These are phyloP conservation scores for Chloebia gouldiae DNA, from an alignment of 2,113 vertebrate species.

Conservation along the genomic window DNA sequence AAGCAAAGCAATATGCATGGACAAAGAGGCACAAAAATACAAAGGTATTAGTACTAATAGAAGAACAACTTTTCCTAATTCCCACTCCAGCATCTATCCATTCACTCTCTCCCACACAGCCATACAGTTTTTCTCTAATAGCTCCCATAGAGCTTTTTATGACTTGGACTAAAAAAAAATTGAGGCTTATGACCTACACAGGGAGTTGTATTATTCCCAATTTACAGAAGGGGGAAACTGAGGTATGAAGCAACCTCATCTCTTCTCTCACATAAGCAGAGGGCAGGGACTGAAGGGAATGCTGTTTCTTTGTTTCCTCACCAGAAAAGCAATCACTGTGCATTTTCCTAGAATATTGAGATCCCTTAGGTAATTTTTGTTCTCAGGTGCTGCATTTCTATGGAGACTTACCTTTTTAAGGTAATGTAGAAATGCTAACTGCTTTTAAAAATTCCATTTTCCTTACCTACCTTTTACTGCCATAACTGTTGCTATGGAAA, in stretches of 20 bases:
- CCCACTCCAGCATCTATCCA: not conserved
- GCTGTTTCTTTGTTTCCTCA: not conserved
- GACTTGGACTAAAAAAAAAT: not conserved
- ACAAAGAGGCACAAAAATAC: not conserved
- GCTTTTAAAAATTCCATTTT: slow-evolving; percentile 39
- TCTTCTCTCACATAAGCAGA: not conserved
- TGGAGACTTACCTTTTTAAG: not conserved
- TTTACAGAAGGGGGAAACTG: not conserved
- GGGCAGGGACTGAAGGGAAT: not conserved
- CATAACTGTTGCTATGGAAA: slow-evolving; percentile 55
- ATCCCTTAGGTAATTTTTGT: not conserved
- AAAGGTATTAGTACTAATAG: not conserved
- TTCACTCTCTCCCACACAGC: not conserved
- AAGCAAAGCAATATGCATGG: not conserved
- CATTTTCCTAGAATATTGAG: not conserved
- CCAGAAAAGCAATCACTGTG: not conserved
- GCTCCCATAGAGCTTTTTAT: not conserved
- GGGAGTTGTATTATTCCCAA: not conserved
- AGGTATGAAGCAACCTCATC: not conserved
- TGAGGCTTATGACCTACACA: not conserved
- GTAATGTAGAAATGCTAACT: not conserved
- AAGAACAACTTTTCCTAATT: not conserved
- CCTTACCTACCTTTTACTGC: slow-evolving; percentile 23
- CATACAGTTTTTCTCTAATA: not conserved
- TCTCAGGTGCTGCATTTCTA: not conserved